Evolutionary conservation across 2,888 invertebrate species (phyloP).

Genomic region (Chymomyza caudatula): DNA sequence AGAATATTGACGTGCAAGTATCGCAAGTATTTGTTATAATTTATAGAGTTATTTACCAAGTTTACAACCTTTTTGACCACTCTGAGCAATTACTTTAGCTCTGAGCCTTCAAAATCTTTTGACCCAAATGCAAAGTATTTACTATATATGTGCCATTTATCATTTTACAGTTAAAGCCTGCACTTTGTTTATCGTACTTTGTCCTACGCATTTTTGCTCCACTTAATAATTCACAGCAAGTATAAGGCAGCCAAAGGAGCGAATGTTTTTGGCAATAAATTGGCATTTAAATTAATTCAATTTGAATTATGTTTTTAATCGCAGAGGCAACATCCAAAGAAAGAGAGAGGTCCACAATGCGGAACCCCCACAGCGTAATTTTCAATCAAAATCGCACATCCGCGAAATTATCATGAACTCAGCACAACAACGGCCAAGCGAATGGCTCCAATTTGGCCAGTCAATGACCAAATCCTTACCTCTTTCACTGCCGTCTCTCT

Average conservation of each 20-base stretch:
- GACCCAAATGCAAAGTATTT: slow-evolving; percentile 17
- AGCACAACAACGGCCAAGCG: slow-evolving; percentile 41
- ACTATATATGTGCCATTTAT: slow-evolving; percentile 51
- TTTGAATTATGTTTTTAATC: slow-evolving; percentile 65
- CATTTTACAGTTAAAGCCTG: slow-evolving; percentile 47
- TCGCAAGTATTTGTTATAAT: background rate
- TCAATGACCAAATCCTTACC: background rate
- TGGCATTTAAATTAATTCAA: slow-evolving; percentile 77
- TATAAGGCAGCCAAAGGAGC: background rate
- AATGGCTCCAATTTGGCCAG: background rate
- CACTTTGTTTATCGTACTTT: slow-evolving; percentile 14
- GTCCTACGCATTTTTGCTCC: slow-evolving; percentile 32
- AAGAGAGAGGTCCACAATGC: slow-evolving; percentile 1
- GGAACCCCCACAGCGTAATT: slow-evolving; percentile 74
- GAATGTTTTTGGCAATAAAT: slow-evolving; percentile 64
- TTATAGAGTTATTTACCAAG: background rate
- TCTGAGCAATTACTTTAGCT: background rate
- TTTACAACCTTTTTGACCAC: background rate
- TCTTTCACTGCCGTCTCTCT: background rate
- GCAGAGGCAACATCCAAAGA: slow-evolving; percentile 24
- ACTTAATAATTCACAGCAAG: slow-evolving; percentile 42
- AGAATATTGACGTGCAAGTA: no score
- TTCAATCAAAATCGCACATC: slow-evolving; percentile 74
- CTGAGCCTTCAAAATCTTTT: background rate
- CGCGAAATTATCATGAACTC: slow-evolving; percentile 74